Conservation (phyloP, 1,140 invertebrate genomes). For the Drosophila tani region DNA sequence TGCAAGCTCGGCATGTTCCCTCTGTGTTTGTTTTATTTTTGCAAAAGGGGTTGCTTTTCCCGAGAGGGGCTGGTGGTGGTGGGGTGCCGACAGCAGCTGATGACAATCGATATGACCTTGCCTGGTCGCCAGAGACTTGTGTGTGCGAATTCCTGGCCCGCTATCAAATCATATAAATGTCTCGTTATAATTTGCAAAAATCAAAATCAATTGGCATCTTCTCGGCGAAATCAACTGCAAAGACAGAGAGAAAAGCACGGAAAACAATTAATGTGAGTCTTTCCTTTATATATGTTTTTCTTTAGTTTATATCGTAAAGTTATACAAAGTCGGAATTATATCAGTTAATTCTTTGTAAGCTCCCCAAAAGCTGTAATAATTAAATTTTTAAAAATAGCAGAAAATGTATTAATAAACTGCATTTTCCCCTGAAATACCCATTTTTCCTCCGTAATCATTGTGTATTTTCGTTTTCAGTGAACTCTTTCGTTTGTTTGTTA, state of each 20-base stretch:
- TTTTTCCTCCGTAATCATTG: background rate
- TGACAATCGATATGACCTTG: constrained; percentile 78
- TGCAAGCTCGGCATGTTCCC: constrained; percentile 40
- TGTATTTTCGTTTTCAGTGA: constrained; percentile 14
- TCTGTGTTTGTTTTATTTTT: constrained; percentile 19
- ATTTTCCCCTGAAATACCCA: background rate
- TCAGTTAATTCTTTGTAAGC: too few relatives aligned
- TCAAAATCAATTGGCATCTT: constrained; percentile 80
- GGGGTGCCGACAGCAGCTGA: constrained; percentile 30
- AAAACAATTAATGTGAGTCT: too few relatives aligned
- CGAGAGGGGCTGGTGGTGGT: background rate
- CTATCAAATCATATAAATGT: constrained; percentile 62
- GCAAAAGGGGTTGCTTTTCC: background rate
- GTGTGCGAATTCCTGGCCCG: constrained; percentile 41
- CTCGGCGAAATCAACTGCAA: constrained; percentile 61
- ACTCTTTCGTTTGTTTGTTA: constrained; percentile 23
- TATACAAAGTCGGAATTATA: too few relatives aligned
- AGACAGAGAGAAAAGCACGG: constrained; percentile 5
- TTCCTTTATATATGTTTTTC: too few relatives aligned
- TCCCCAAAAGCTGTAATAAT: too few relatives aligned
- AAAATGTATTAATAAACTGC: too few relatives aligned
- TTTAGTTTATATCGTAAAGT: too few relatives aligned
- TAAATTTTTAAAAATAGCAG: too few relatives aligned
- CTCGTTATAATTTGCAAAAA: constrained; percentile 68
- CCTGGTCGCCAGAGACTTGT: constrained; percentile 17